Conservation (phyloP, 2,888 invertebrate genomes). For the Perizoma affinitatum region DNA sequence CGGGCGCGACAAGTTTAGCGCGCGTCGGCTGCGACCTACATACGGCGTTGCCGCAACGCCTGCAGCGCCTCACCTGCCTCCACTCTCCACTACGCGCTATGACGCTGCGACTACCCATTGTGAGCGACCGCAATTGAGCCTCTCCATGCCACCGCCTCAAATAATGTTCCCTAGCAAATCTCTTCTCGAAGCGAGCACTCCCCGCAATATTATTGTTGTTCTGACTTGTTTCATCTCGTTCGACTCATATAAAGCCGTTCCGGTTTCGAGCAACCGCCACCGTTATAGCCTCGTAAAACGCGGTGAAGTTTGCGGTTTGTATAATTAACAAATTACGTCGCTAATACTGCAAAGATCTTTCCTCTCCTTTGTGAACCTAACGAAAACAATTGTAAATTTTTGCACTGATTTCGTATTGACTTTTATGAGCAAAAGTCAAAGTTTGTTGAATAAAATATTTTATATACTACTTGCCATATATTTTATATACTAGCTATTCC, state of each 20-base stretch:
- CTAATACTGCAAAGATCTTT: conserved; percentile 43
- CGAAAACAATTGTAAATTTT: conserved; percentile 25
- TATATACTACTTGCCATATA: not conserved
- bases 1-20: conserved; percentile 78
- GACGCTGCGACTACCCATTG: conserved; percentile 51
- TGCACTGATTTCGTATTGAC: conserved; percentile 30
- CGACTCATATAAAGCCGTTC: conserved; percentile 55
- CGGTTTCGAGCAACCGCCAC: conserved; percentile 51
- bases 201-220: conserved; percentile 68
- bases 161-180: conserved; percentile 68
- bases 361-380: conserved; percentile 31
- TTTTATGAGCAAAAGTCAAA: conserved; percentile 24
- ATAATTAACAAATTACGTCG: conserved; percentile 54
- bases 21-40: conserved; percentile 79
- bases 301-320: conserved; percentile 53
- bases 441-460: conserved; percentile 28
- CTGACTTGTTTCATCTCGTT: conserved; percentile 61
- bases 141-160: conserved; percentile 62
- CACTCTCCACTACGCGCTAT: conserved; percentile 20
- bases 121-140: conserved; percentile 68
- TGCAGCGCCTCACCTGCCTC: conserved; percentile 46
- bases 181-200: conserved; percentile 63
- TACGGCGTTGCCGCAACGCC: conserved; percentile 57
- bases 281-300: conserved; percentile 58
- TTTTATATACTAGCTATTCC: conserved; percentile 1